A percentile compares a stretch with the other conserved stretches of the same genome.
phyloP scores from a whole-genome alignment of 2,888 invertebrate species.

The Escarpia spicata region DNA sequence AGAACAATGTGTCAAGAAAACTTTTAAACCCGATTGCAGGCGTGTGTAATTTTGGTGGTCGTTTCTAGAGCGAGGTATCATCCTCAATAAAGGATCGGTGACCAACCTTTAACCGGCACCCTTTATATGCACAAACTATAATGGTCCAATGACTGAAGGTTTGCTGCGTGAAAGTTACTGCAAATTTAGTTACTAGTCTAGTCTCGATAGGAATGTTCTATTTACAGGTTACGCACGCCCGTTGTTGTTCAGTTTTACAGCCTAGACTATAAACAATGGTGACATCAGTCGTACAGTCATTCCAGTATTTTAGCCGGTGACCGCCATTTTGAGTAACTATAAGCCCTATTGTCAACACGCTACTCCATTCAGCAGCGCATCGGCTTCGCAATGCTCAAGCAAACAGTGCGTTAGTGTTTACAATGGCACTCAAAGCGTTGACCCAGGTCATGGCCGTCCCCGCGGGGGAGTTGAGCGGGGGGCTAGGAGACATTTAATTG shows the following conservation, averaged over 20 bases:
- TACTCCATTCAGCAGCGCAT: too few relatives aligned
- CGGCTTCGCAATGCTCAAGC: neutral
- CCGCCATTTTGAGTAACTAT: neutral
- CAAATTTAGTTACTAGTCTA: neutral
- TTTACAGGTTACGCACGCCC: neutral
- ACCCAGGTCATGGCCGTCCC: too few relatives aligned
- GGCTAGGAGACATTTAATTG: too few relatives aligned
- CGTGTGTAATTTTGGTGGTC: neutral
- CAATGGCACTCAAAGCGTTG: neutral
- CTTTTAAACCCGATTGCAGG: neutral
- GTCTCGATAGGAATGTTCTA: neutral
- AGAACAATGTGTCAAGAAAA: neutral
- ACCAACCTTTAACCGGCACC: neutral
- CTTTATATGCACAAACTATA: too few relatives aligned
- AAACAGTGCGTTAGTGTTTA: neutral
- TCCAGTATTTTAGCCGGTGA: neutral
- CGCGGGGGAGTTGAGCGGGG: too few relatives aligned
- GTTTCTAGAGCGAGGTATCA: neutral
- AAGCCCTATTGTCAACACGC: neutral
- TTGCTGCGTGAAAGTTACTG: neutral
- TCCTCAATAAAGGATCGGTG: neutral
- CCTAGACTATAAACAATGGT: neutral
- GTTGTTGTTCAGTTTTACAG: neutral
- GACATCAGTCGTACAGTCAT: neutral
- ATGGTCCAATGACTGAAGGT: neutral